phyloP scores from a whole-genome alignment of 2,888 invertebrate genomes.

The Tenthredo scrophulariae region DNA sequence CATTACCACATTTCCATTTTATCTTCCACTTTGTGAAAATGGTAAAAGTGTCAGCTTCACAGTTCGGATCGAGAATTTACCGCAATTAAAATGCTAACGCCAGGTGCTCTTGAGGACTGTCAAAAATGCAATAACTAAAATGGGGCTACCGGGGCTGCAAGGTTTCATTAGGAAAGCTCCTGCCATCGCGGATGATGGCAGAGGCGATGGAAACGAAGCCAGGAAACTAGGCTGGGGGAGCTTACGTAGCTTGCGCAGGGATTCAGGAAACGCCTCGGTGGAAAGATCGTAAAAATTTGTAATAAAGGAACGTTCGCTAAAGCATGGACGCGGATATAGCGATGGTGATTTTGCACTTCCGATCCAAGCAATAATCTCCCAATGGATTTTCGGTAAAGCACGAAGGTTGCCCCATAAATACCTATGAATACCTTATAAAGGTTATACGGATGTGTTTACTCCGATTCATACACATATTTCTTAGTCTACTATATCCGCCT shows the following conservation, averaged over 20 bases:
- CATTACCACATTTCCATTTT: slow-evolving; percentile 22
- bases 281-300: slow-evolving; percentile 41
- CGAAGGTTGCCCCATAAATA: not conserved
- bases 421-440: slow-evolving; percentile 30
- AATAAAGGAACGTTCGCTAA: slow-evolving; percentile 32
- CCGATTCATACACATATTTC: not conserved
- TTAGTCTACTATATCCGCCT: not conserved
- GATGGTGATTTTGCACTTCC: slow-evolving; percentile 17
- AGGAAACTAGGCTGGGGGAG: slow-evolving; percentile 27
- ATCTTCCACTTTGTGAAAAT: slow-evolving; percentile 1
- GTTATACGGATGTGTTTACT: not conserved
- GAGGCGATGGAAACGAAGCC: slow-evolving; percentile 27
- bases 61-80: slow-evolving; percentile 31
- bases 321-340: not conserved
- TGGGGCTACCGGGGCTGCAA: slow-evolving; percentile 16
- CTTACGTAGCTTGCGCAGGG: slow-evolving; percentile 29
- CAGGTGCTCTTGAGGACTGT: slow-evolving; percentile 37
- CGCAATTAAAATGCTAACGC: slow-evolving; percentile 34
- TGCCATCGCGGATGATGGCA: slow-evolving; percentile 22
- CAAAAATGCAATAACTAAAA: slow-evolving; percentile 48
- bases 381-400: slow-evolving; percentile 22
- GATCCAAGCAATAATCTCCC: slow-evolving; percentile 28
- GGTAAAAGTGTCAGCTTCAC: slow-evolving; percentile 27
- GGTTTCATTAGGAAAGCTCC: slow-evolving; percentile 34
- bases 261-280: slow-evolving; percentile 17